A percentile compares a stretch with the other conserved stretches of the same genome.
These are phyloP conservation scores for Hypomesus transpacificus DNA, from an alignment of 2,113 vertebrate species.

Conservation along the genomic window DNA sequence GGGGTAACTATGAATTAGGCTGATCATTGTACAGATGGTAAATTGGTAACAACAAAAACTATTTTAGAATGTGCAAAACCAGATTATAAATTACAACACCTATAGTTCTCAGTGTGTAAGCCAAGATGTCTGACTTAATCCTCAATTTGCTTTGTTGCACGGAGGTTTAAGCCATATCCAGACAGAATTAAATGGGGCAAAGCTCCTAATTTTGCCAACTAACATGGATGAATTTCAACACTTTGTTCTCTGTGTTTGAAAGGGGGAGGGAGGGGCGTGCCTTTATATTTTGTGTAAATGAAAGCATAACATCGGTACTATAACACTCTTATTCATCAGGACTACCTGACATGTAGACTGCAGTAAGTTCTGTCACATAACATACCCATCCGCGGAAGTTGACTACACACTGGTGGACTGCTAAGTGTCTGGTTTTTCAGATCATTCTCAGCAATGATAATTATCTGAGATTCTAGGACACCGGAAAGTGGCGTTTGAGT, in stretches of 20 bases:
- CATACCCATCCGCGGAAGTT: no score
- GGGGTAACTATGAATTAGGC: neutral
- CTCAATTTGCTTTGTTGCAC: constrained; percentile 22
- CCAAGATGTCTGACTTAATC: constrained; percentile 2
- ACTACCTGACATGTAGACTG: no score
- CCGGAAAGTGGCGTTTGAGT: constrained; percentile 15
- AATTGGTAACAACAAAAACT: no score
- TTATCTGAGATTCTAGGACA: constrained; percentile 10
- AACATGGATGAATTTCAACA: constrained; percentile 9
- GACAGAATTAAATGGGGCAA: constrained; percentile 4
- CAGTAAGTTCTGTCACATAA: no score
- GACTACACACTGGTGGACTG: constrained; percentile 48
- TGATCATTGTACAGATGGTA: neutral
- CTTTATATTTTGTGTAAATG: neutral
- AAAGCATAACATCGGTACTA: neutral
- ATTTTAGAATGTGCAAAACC: no score
- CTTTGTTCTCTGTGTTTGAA: constrained; percentile 5
- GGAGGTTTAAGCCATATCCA: neutral
- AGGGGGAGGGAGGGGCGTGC: constrained; percentile 1
- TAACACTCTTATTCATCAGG: no score
- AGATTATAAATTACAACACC: neutral
- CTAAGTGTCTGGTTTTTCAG: constrained; percentile 7
- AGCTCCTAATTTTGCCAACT: constrained; percentile 10
- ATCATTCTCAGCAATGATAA: neutral
- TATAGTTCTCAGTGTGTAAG: neutral